Evolutionary conservation across 30 jellyfish, hydroid and myxozoan genomes (phyloP), one percentile per base, ranked within the genome.

Genomic region (Nemopilema nomurai): DNA sequence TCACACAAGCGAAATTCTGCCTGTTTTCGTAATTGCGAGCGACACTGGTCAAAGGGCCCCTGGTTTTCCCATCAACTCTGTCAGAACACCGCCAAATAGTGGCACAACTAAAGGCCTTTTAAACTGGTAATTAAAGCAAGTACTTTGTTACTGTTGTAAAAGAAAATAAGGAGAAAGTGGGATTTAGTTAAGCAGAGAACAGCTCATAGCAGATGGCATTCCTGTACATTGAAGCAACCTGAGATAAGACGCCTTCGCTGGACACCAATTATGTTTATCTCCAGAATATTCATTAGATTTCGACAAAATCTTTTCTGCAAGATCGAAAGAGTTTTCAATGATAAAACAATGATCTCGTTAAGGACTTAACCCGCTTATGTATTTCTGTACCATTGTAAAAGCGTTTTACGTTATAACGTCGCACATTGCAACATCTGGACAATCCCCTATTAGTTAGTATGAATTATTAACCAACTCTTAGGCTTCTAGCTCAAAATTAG

Each of bases 351-450:
- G 93, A 84, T 84, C 93, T 74, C 53, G 87, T 84, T 84, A 84
- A 73, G 78, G 93, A 84, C 82, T 74, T 84, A 84, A 84, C 93
- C 93, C 93, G 93, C 93, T 84, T 84, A 84, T 71, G 87, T 74
- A 74, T 84, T 84, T 74, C 93, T 84, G 93, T 84, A 74, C 93
- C 93, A 73, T 72, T 74, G 93, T 71, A 84, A 84, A 84, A 84
- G 84, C 93, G 93, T 84, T 84, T 84, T 74, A 67, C 82, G 51
- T 64, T 52, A 62, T 84, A 66, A 72, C 74, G 76, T 65, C 67
- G 87, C 80, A 67, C 77, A 74, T 84, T 84, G 93, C 83, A 84
- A 84, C 93, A 84, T 84, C 93, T 84, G 93, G 57, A 62, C 76
- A 84, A 84, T 77, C 87, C 87, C 87, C 67, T 84, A 84, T 84